Base-by-base conservation (phyloP, 2,888 invertebrate genomes). In the Drosophila greeni region DNA sequence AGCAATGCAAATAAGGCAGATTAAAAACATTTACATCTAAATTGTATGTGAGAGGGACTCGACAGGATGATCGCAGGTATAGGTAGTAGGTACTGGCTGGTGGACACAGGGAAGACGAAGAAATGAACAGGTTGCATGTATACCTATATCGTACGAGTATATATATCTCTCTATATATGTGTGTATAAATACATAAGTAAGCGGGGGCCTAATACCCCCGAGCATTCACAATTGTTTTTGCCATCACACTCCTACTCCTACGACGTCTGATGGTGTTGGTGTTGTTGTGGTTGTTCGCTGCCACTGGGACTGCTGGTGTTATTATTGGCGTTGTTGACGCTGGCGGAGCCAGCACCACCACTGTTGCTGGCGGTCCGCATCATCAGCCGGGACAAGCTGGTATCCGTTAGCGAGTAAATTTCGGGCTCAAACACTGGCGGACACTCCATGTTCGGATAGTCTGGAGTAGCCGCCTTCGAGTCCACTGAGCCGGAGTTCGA, bases 391-490 rank as follows among this genome's bases (percentile, higher is more conserved):
- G 87, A 87, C 47, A 88, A 75, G 67, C 87, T 88, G 34, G 88
- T 86, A 65, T 88, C 89, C 53, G 87, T 91, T 61, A 95, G 91
- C 52, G 94, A 94, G 89, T 95, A 95, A 0, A 94, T 94, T 89
- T 95, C 95, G 0, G 95, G 92, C 88, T 95, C 94, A 89, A 95
- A 95, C 34, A 95, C 94, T 48, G 95, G 95, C 47, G 95, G 95
- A 87, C 95, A 95, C 89, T 94, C 94, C 89, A 95, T 91, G 84
- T 94, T 94, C 58, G 95, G 94, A 89, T 95, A 95, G 81, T 93
- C 93, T 5, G 92, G 91, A 5, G 91, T 87, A 29, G 84, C 84
- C 31, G 85, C 76, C 31, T 75, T 78, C 12, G 86, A 80, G 34
- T 79, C 81, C 31, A 82, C 23, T 12, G 77, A 73, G 60, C 77